Evolutionary conservation across 2,113 vertebrate genomes (phyloP).

Genomic region (Paedocypris sp.): DNA sequence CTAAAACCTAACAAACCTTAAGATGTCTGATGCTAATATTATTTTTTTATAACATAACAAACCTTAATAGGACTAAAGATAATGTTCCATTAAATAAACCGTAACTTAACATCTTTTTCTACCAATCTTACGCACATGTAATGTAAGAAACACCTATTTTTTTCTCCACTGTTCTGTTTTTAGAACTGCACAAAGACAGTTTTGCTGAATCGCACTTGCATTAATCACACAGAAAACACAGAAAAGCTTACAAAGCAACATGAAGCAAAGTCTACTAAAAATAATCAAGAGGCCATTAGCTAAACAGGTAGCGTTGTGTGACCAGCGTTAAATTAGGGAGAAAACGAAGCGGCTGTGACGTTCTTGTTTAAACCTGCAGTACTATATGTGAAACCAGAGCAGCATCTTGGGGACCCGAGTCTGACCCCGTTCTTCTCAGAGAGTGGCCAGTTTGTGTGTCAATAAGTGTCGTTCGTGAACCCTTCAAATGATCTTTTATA

Average conservation of each 20-base stretch:
- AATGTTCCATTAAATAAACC: too few relatives aligned
- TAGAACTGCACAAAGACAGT: neutral
- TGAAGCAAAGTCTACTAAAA: neutral
- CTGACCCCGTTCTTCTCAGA: neutral
- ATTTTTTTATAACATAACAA: too few relatives aligned
- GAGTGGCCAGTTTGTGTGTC: neutral
- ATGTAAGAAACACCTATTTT: neutral
- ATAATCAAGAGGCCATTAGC: slow-evolving; percentile 6
- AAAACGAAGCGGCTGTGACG: too few relatives aligned
- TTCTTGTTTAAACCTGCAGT: neutral
- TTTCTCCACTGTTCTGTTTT: neutral
- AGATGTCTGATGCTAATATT: too few relatives aligned
- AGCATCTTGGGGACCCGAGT: neutral
- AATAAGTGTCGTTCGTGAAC: too few relatives aligned
- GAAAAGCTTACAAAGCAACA: neutral
- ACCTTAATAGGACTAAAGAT: too few relatives aligned
- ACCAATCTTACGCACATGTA: too few relatives aligned
- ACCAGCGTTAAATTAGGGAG: too few relatives aligned
- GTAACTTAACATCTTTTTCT: too few relatives aligned
- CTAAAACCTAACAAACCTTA: too few relatives aligned
- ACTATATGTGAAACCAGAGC: slow-evolving; percentile 8
- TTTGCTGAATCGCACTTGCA: neutral
- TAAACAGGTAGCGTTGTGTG: neutral
- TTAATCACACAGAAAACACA: neutral
- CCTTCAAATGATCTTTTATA: too few relatives aligned